Percentiles rank a stretch among this genome's conserved stretches.
These are phyloP conservation scores for Ochropleura plecta DNA, from an alignment of 2,888 invertebrate species.

Conservation along the genomic window DNA sequence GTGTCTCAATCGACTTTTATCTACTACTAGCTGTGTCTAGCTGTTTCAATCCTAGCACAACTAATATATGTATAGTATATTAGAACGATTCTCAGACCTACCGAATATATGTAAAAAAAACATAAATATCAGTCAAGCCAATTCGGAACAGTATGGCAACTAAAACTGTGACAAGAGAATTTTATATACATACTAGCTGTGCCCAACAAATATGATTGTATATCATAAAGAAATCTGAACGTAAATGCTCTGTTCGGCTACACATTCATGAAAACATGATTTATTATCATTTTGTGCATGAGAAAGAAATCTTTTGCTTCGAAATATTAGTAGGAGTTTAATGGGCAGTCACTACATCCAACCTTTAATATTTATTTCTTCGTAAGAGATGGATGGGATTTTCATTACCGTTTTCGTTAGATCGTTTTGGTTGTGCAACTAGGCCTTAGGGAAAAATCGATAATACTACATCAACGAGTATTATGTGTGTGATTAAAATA, in stretches of 20 bases:
- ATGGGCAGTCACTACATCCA: conserved; percentile 2
- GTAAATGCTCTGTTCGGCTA: neutral
- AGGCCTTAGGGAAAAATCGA: conserved; percentile 28
- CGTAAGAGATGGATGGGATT: conserved; percentile 2
- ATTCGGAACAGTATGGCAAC: no score
- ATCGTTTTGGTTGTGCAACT: conserved; percentile 8
- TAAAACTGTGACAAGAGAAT: no score
- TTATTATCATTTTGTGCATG: conserved; percentile 2
- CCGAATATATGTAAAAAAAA: no score
- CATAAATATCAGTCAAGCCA: no score
- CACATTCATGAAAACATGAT: conserved; percentile 16
- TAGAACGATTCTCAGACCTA: no score
- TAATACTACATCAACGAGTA: conserved; percentile 28
- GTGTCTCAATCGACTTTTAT: no score
- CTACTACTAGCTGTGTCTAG: no score
- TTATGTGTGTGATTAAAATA: conserved; percentile 44
- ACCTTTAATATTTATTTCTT: conserved; percentile 16
- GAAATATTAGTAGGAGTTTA: conserved; percentile 9
- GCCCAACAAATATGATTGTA: neutral
- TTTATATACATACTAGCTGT: no score
- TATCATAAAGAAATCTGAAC: neutral
- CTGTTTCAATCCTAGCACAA: no score
- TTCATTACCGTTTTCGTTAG: conserved; percentile 12
- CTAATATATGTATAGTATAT: no score
- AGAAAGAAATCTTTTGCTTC: conserved; percentile 3